Percentiles rank a stretch among this genome's conserved stretches.
Evolutionary conservation across 2,113 vertebrate species (phyloP).

Genomic region (Petrocephalus zakoni): DNA sequence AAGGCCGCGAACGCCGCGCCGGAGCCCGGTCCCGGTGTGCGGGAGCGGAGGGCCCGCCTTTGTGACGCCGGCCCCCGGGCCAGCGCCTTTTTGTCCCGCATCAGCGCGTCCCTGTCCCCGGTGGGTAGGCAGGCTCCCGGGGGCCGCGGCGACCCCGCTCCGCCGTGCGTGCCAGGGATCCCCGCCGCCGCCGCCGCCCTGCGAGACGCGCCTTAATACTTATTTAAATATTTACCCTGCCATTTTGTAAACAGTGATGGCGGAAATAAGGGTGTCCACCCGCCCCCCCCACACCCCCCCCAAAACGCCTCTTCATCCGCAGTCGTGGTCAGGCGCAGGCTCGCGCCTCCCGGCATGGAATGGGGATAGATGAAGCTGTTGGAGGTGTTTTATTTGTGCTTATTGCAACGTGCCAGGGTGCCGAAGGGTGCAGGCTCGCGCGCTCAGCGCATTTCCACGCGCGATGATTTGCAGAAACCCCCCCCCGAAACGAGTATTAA

Average conservation of each 20-base stretch:
- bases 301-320: not conserved
- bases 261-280: not conserved
- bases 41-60: not conserved
- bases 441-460: not conserved
- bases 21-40: not conserved
- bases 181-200: not conserved
- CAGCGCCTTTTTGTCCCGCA: too few species aligned
- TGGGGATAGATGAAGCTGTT: not conserved
- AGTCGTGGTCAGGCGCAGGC: not conserved
- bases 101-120: too few species aligned
- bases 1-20: conserved; percentile 6
- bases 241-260: conserved; percentile 4
- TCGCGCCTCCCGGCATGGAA: not conserved
- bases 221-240: conserved; percentile 8
- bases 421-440: not conserved
- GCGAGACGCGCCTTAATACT: not conserved
- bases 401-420: not conserved
- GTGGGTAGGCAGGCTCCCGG: too few species aligned
- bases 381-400: not conserved
- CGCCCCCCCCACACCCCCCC: not conserved
- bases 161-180: not conserved
- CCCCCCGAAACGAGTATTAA: not conserved
- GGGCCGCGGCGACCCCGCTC: too few species aligned
- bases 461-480: not conserved
- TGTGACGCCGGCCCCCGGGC: too few species aligned